Evolutionary conservation across 1,140 invertebrate species (phyloP).

Genomic region (Chymomyza costata): DNA sequence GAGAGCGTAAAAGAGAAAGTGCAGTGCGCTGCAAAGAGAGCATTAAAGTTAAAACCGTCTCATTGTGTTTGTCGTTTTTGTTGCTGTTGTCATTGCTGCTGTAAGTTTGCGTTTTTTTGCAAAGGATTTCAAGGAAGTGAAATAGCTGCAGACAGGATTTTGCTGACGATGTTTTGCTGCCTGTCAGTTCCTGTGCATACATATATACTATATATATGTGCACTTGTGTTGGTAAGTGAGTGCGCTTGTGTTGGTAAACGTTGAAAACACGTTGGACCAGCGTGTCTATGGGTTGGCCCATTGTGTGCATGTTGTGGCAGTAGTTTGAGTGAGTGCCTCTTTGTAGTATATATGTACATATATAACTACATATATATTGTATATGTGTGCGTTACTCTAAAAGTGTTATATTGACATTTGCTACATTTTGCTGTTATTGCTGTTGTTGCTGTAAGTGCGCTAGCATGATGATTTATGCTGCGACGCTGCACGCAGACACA

Average conservation of each 20-base stretch:
- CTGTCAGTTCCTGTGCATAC: conserved; percentile 53
- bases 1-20: conserved; percentile 13
- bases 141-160: conserved; percentile 68
- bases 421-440: conserved; percentile 27
- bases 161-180: conserved; percentile 19
- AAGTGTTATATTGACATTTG: conserved; percentile 71
- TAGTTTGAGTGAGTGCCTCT: no score
- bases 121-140: conserved; percentile 70
- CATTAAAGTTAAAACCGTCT: not conserved
- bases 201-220: conserved; percentile 5
- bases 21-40: not conserved
- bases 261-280: conserved; percentile 28
- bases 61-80: conserved; percentile 22
- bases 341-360: no score
- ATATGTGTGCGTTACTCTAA: conserved; percentile 24
- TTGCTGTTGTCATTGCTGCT: conserved; percentile 6
- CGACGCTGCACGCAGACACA: conserved; percentile 28
- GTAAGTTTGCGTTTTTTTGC: conserved; percentile 1
- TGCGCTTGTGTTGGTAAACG: conserved; percentile 14
- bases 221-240: conserved; percentile 10
- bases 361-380: not conserved
- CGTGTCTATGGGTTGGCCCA: not conserved
- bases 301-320: no score
- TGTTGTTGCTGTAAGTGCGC: conserved; percentile 16
- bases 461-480: conserved; percentile 63